Evolutionary conservation across 1,140 invertebrate genomes (phyloP), one percentile per base, ranked within the genome.

Genomic region (Anastrepha obliqua): DNA sequence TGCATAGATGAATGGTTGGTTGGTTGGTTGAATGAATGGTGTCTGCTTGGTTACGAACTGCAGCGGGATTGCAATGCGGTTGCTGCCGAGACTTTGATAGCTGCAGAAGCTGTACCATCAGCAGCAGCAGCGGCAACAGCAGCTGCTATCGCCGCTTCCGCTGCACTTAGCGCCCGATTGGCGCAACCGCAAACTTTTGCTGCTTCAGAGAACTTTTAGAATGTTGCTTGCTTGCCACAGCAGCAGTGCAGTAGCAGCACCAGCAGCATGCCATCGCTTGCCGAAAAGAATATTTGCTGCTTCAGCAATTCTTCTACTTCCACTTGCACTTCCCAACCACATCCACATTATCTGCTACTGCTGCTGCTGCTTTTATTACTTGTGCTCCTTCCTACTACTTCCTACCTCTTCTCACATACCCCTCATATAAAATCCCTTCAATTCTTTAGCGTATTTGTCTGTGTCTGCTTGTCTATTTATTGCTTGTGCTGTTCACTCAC

Each of bases 221-320:
- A 42, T 70, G 67, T 70, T 42, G 70, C 60, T 70, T 42, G 70
- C 60, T 62, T 62, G 60, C 7, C 60, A 62, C 60, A 62, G n/a
- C 60, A 62, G 60, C 60, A 39, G 4, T 51, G 42, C 47, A 51
- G n/a, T n/a, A 8, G n/a, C 47, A 44, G 17, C 47, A 78, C 1
- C 29, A 29, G 17, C 70, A 78, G 47, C 70, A 51, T 62, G 60
- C 44, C 70, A 78, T 7, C 70, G 70, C 70, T 20, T 47, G 47
- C 74, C 74, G 47, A 81, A 81, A 81, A 81, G 47, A 29, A 81
- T 81, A 81, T 81, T 81, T 81, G 74, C 74, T 81, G 74, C 74
- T 58, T 81, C 74, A 81, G 74, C 74, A 81, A 55, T 55, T 81
- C 47, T 9, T 51, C 13, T n/a, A 11, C 7, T 20, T n/a, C 6